Percentiles rank a stretch among this genome's conserved stretches.
Evolutionary conservation across 1,140 invertebrate species (phyloP).

Genomic region (Bombus waltoni): DNA sequence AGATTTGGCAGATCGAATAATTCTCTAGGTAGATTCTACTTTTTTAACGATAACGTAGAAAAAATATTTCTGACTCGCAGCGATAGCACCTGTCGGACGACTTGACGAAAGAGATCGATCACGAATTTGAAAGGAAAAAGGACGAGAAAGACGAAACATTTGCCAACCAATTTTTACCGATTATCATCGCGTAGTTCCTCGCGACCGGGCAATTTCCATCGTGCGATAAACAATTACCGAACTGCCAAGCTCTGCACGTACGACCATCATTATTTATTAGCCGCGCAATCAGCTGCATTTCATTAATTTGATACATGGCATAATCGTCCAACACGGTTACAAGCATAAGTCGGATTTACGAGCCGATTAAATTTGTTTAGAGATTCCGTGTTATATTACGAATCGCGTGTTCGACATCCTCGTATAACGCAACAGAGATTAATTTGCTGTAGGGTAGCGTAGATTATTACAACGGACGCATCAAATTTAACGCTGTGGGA

Average conservation of each 20-base stretch:
- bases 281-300: neutral
- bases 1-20: no score
- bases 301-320: slow-evolving; percentile 1
- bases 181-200: neutral
- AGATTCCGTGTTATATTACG: slow-evolving; percentile 6
- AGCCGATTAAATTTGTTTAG: slow-evolving; percentile 20
- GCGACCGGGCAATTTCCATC: neutral
- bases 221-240: neutral
- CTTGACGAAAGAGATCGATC: no score
- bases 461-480: neutral
- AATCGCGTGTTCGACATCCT: neutral
- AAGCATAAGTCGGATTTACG: slow-evolving; percentile 5
- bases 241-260: neutral
- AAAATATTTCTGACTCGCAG: no score
- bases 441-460: neutral
- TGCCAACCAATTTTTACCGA: no score
- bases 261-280: neutral
- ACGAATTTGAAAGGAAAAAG: neutral
- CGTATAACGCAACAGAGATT: neutral
- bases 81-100: no score
- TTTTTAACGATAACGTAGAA: no score
- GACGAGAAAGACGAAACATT: neutral
- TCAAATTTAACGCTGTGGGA: neutral
- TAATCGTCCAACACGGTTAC: neutral
- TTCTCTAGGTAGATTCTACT: no score